phyloP scores from a whole-genome alignment of 2,797 vertebrate genomes.

The Pseudotriccus pelzelni region DNA sequence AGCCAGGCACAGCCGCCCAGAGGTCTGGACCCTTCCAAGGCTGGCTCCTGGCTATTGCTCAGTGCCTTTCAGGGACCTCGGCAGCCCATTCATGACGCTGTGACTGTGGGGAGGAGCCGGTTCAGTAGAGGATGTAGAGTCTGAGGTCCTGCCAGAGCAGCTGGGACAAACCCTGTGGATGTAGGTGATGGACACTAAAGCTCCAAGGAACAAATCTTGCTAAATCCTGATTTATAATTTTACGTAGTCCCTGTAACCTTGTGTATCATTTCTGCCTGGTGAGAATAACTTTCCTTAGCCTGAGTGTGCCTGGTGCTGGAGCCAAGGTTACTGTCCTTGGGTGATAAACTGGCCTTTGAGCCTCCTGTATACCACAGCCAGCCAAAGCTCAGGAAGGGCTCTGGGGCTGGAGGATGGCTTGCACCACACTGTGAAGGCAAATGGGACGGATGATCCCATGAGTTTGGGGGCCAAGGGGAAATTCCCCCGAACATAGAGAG shows the following conservation, averaged over 20 bases:
- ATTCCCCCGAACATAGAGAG: background rate
- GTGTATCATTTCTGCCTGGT: background rate
- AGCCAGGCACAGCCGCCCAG: background rate
- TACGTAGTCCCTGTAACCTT: background rate
- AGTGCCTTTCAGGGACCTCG: accelerated
- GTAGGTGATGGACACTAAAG: background rate
- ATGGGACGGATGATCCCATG: accelerated
- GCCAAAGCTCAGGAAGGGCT: background rate
- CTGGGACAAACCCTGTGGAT: background rate
- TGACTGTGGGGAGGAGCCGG: background rate
- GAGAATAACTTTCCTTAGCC: background rate
- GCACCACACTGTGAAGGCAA: background rate
- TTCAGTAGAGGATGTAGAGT: background rate
- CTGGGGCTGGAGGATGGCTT: background rate
- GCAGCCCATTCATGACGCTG: background rate
- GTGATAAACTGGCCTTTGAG: too few species aligned
- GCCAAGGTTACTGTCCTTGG: background rate
- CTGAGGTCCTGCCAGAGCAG: background rate
- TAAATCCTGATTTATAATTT: background rate
- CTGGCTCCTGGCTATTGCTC: background rate
- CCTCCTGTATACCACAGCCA: background rate
- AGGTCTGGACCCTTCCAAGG: background rate
- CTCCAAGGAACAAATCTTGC: background rate
- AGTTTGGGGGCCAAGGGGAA: background rate
- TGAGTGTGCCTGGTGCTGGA: background rate